phyloP scores from a whole-genome alignment of 2,113 vertebrate species.

The Haemorhous mexicanus region DNA sequence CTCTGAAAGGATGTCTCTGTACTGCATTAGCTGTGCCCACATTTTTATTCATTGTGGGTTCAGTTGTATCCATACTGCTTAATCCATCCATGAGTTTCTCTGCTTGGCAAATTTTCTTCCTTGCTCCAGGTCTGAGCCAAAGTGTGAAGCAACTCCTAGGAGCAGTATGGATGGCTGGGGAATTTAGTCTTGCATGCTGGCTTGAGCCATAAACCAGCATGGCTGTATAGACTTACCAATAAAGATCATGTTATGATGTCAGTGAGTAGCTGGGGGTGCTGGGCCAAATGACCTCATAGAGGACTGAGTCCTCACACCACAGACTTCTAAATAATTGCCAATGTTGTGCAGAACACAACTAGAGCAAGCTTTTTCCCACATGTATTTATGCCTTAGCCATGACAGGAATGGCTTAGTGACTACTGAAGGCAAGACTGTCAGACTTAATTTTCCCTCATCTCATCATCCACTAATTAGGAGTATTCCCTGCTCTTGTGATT shows the following conservation, averaged over 20 bases:
- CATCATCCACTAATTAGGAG: not conserved
- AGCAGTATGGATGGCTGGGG: not conserved
- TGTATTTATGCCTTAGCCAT: not conserved
- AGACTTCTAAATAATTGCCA: not conserved
- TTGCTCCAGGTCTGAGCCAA: not conserved
- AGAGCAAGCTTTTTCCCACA: not conserved
- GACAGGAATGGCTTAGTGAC: not conserved
- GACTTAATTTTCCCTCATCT: not conserved
- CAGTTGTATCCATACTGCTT: not conserved
- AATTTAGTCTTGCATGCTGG: not conserved
- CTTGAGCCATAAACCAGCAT: slow-evolving; percentile 10
- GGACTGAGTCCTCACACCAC: not conserved
- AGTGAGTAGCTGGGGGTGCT: not conserved
- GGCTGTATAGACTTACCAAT: slow-evolving; percentile 15
- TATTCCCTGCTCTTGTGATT: not conserved
- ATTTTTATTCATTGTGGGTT: not conserved
- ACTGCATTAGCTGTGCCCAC: not conserved
- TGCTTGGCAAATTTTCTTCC: not conserved
- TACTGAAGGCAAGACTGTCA: not conserved
- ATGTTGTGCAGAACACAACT: not conserved
- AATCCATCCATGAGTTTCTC: not conserved
- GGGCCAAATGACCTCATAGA: slow-evolving; percentile 44
- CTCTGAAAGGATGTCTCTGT: not conserved
- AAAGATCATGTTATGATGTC: not conserved
- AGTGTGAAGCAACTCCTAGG: not conserved